phyloP scores from a whole-genome alignment of 2,797 vertebrate species.

The Phataginus tricuspis region DNA sequence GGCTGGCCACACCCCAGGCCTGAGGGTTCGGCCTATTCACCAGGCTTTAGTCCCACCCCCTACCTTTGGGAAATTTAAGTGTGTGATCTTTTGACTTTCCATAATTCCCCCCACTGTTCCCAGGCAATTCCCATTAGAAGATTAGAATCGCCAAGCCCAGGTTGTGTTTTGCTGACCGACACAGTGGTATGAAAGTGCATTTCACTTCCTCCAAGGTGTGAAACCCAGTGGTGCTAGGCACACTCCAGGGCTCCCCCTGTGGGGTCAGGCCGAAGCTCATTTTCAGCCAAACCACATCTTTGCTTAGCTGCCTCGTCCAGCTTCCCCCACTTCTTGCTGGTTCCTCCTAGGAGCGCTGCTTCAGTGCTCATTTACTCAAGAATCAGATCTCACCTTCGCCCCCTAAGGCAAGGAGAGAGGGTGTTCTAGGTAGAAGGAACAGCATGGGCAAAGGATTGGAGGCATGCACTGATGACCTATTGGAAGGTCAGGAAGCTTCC shows the following conservation, averaged over 20 bases:
- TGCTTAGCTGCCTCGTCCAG: background rate
- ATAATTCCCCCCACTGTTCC: too few species aligned
- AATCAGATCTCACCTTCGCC: background rate
- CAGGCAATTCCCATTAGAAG: background rate
- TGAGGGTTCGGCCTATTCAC: background rate
- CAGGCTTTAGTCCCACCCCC: background rate
- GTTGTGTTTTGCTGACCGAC: too few species aligned
- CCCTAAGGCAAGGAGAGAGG: background rate
- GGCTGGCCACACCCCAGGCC: accelerated
- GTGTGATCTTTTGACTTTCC: background rate
- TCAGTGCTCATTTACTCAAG: too few species aligned
- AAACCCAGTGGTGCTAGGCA: accelerated
- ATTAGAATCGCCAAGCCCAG: background rate
- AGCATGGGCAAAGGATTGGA: background rate
- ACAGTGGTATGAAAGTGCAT: background rate
- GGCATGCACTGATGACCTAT: accelerated
- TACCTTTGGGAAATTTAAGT: background rate
- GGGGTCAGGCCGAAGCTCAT: background rate
- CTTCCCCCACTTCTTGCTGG: background rate
- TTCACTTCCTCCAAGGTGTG: background rate
- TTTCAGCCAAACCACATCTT: background rate
- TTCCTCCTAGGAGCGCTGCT: accelerated
- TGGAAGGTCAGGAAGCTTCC: background rate
- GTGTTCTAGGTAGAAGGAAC: background rate
- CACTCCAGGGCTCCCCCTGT: background rate